These are phyloP conservation scores for Epirrhoe tristata DNA, from an alignment of 2,888 invertebrate genomes.

Conservation along the genomic window DNA sequence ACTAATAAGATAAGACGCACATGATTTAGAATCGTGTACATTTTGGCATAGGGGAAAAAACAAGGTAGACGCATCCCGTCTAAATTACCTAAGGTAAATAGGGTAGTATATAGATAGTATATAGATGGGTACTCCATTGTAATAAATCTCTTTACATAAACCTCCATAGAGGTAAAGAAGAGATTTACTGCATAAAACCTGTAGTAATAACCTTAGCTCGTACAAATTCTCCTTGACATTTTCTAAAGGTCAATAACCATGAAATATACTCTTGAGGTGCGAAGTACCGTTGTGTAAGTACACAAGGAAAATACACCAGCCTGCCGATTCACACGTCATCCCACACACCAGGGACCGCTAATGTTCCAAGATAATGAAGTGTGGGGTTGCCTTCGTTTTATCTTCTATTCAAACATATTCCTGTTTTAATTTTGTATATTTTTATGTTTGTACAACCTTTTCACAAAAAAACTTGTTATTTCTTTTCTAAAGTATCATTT, in stretches of 20 bases:
- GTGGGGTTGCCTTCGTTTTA: slow-evolving; percentile 20
- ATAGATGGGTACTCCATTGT: no score
- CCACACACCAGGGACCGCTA: slow-evolving; percentile 15
- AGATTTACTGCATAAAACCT: background rate
- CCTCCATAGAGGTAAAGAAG: no score
- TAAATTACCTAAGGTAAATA: no score
- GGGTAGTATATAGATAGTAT: no score
- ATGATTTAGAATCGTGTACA: no score
- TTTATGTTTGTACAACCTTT: background rate
- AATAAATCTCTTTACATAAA: no score
- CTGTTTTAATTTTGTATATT: slow-evolving; percentile 9
- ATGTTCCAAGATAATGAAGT: slow-evolving; percentile 25
- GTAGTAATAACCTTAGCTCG: background rate
- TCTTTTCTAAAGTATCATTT: background rate
- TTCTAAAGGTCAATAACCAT: background rate
- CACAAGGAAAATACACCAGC: slow-evolving; percentile 14
- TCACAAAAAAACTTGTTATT: no score
- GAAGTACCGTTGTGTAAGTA: background rate
- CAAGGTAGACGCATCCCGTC: no score
- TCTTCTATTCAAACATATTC: background rate
- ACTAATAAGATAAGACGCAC: no score
- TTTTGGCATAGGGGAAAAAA: no score
- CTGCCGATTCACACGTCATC: slow-evolving; percentile 25
- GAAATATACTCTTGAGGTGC: background rate
- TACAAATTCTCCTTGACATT: background rate